Evolutionary conservation across 1,140 invertebrate genomes (phyloP).

Genomic region (Wiebesia pumilae): DNA sequence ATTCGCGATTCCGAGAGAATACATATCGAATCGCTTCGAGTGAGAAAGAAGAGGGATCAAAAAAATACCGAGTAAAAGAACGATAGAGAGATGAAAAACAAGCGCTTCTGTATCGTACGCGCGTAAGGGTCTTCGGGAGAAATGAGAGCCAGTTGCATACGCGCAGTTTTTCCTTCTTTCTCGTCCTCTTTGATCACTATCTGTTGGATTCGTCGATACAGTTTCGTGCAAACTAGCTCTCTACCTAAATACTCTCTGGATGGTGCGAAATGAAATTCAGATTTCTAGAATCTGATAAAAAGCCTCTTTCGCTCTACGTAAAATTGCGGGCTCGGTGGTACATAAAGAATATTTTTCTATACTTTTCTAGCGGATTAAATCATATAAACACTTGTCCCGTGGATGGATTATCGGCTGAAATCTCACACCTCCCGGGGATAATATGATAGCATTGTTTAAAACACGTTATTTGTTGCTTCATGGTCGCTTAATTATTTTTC

Average conservation of each 20-base stretch:
- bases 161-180: neutral
- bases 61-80: slow-evolving; percentile 25
- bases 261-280: neutral
- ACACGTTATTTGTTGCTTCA: slow-evolving; percentile 1
- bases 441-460: neutral
- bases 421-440: neutral
- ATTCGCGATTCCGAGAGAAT: slow-evolving; percentile 18
- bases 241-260: too few species aligned
- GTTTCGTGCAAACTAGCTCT: neutral
- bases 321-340: neutral
- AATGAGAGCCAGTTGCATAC: neutral
- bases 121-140: neutral
- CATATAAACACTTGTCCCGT: neutral
- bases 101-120: slow-evolving; percentile 15
- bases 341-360: neutral
- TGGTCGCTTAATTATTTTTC: slow-evolving; percentile 70
- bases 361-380: neutral
- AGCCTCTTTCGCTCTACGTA: neutral
- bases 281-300: neutral
- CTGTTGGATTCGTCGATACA: neutral
- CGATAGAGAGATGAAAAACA: neutral
- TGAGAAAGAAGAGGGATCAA: neutral
- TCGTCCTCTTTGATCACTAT: neutral
- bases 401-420: neutral
- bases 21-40: slow-evolving; percentile 1